Evolutionary conservation across 2,113 vertebrate species (phyloP), one percentile per base, ranked within the genome.

Genomic region (Entosphenus tridentatus): DNA sequence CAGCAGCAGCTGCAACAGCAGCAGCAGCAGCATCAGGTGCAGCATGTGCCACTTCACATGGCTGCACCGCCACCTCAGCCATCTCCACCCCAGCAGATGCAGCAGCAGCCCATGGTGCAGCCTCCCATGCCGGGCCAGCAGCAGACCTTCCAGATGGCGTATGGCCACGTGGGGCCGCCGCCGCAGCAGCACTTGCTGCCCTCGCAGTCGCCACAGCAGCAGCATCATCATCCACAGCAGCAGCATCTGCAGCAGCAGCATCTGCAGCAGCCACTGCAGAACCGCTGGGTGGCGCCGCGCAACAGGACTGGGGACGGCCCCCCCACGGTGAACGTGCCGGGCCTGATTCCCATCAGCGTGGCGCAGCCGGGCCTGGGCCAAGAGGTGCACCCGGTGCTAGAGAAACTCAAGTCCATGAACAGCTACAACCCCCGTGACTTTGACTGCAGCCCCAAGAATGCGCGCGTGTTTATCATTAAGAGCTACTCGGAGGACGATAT

Each of bases 391-490:
- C 91, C 91, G 0, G 83, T 96, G 39, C 83, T 97, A 59, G 91
- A 97, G 77, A 92, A 91, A 78, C 82, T 97, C 77, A 86, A 88
- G 71, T 91, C 92, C 0, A 85, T 85, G 56, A 88, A 97, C 80
- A 89, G 88, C 82, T 96, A 96, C 77, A 96, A 96, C 78, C 92
- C 92, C 74, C 85, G 86, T 78, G 92, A 92, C 75, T 96, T 96
- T 8, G 89, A 96, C 68, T 96, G 92, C 88, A 91, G 87, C 78
- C 82, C 95, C 75, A 87, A 87, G 76, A 86, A 87, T 10, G 92
- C 87, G 2, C 88, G 92, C 0, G 90, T 95, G 76, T 96, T 96
- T 82, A 91, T 96, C 74, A 96, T 96, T 73, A 96, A 96, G 79
- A 96, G 90, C 78, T 96, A 96, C 79, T 93, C 88, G 0, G 91